Conservation (phyloP, 1,140 invertebrate genomes). For the Caenorhabditis tropicalis region DNA sequence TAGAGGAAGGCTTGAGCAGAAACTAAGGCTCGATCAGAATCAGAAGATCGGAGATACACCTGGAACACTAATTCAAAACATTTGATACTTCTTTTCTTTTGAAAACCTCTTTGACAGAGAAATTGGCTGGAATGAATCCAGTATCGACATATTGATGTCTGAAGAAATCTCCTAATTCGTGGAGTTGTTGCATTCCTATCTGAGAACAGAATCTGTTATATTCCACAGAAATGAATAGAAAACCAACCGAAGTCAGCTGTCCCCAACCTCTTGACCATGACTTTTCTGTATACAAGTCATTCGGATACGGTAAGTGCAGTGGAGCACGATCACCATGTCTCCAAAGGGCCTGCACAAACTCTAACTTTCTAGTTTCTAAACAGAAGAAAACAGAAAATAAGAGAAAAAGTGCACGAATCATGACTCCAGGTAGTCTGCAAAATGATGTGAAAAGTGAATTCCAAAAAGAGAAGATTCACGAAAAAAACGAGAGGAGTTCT, state of each 20-base stretch:
- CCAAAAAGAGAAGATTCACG: background rate
- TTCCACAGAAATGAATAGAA: background rate
- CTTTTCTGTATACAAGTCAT: slow-evolving; percentile 30
- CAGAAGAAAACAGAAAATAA: background rate
- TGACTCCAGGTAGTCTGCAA: background rate
- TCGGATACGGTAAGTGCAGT: slow-evolving; percentile 38
- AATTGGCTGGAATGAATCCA: background rate
- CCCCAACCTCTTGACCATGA: slow-evolving; percentile 45
- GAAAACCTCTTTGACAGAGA: background rate
- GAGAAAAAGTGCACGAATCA: background rate
- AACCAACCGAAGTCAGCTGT: slow-evolving; percentile 32
- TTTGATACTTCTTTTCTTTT: background rate
- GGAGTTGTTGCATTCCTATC: slow-evolving; percentile 61
- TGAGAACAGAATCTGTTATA: background rate
- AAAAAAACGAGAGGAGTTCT: slow-evolving; percentile 17
- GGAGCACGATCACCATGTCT: slow-evolving; percentile 17
- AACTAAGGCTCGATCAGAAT: slow-evolving; percentile 52
- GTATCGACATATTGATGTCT: slow-evolving; percentile 54
- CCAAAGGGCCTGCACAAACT: slow-evolving; percentile 48
- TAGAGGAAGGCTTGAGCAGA: slow-evolving; percentile 53
- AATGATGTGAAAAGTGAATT: slow-evolving; percentile 5
- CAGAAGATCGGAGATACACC: slow-evolving; percentile 52
- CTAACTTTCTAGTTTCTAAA: slow-evolving; percentile 19
- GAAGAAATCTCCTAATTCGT: slow-evolving; percentile 58
- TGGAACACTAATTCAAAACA: background rate